These are phyloP conservation scores for Leptopilina syphax DNA, from an alignment of 2,888 invertebrate species.

Conservation along the genomic window DNA sequence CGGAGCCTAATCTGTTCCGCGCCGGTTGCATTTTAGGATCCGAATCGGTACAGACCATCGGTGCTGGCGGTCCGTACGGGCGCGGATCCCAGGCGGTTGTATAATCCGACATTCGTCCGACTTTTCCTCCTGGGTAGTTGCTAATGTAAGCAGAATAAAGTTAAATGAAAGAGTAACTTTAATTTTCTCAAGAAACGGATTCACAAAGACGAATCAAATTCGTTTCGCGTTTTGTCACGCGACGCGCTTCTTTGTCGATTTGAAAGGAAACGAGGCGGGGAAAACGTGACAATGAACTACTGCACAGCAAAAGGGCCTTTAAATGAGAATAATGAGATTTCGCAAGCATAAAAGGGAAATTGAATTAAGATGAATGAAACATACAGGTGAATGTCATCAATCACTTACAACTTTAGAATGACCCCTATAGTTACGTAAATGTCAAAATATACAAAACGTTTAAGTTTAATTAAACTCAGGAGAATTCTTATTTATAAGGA, in stretches of 20 bases:
- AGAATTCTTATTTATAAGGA: too few species aligned
- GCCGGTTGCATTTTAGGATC: too few species aligned
- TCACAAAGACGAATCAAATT: slow-evolving; percentile 32
- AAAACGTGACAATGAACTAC: slow-evolving; percentile 41
- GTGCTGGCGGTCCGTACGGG: too few species aligned
- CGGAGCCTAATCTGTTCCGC: too few species aligned
- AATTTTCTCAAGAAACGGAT: slow-evolving; percentile 16
- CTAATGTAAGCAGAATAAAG: slow-evolving; percentile 17
- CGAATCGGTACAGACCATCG: too few species aligned
- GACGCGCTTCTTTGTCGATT: slow-evolving; percentile 26
- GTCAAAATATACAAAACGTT: too few species aligned
- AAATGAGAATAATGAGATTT: slow-evolving; percentile 56
- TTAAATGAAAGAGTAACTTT: slow-evolving; percentile 10
- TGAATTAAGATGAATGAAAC: slow-evolving; percentile 51
- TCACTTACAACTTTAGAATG: slow-evolving; percentile 4
- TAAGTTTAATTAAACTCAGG: too few species aligned
- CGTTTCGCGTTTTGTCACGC: slow-evolving; percentile 22
- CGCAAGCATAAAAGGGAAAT: slow-evolving; percentile 49
- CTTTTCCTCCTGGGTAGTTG: too few species aligned
- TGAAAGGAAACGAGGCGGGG: slow-evolving; percentile 40
- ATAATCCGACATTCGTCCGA: too few species aligned
- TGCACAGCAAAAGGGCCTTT: slow-evolving; percentile 29
- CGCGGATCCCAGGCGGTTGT: too few species aligned
- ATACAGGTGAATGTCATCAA: slow-evolving; percentile 52
- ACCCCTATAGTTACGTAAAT: background rate